Conservation (phyloP, 2,888 invertebrate species). For the Danaus chrysippus region DNA sequence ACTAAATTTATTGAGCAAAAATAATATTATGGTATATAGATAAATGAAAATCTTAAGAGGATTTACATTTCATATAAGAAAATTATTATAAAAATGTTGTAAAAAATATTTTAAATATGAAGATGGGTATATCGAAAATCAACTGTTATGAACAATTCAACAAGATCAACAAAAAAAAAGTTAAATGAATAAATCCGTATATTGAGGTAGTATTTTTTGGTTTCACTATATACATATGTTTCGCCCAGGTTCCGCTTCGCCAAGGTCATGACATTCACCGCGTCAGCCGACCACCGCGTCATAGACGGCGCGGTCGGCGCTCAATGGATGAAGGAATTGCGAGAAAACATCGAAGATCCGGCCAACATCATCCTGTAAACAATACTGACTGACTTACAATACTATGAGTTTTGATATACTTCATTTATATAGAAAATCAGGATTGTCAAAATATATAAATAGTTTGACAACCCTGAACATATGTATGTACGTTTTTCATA, state of each 20-base stretch:
- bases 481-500: too few relatives aligned
- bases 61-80: too few relatives aligned
- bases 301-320: constrained; percentile 99
- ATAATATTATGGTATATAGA: too few relatives aligned
- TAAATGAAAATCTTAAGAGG: too few relatives aligned
- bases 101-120: too few relatives aligned
- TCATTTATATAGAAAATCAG: too few relatives aligned
- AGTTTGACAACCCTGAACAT: too few relatives aligned
- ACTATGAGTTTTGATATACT: background rate
- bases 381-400: background rate
- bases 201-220: background rate
- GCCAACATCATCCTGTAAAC: constrained; percentile 89
- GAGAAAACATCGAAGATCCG: constrained; percentile 93
- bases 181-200: background rate
- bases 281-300: constrained; percentile 98
- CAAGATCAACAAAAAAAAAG: background rate
- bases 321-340: constrained; percentile 95
- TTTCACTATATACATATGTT: constrained; percentile 9
- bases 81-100: too few relatives aligned
- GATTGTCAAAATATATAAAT: too few relatives aligned
- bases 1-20: too few relatives aligned
- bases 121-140: too few relatives aligned
- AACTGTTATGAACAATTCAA: too few relatives aligned
- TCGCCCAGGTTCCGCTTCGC: constrained; percentile 83
- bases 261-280: constrained; percentile 91